Conservation (phyloP, 2,888 invertebrate species). For the Lapara coniferarum region DNA sequence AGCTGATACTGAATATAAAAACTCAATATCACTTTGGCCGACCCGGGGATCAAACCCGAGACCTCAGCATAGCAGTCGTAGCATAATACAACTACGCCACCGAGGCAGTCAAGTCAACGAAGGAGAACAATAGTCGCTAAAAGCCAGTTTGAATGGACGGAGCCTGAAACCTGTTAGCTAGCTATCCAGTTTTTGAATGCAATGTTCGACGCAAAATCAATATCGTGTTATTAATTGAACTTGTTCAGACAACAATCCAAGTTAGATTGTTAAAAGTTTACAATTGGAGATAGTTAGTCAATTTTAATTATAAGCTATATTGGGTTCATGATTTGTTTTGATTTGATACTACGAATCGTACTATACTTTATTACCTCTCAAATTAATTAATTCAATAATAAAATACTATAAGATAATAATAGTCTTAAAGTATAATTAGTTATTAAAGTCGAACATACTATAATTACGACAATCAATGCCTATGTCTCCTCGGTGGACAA, state of each 20-base stretch:
- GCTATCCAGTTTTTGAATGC: neutral
- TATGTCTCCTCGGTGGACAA: neutral
- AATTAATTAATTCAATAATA: no score
- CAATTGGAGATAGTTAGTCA: neutral
- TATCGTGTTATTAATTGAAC: constrained; percentile 8
- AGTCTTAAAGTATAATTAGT: no score
- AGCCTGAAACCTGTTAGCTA: constrained; percentile 2
- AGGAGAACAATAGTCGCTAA: neutral
- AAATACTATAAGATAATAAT: no score
- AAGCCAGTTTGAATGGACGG: neutral
- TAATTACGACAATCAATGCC: no score
- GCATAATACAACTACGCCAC: no score
- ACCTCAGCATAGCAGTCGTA: no score
- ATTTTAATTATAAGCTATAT: neutral
- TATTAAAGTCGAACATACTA: no score
- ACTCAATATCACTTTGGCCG: no score
- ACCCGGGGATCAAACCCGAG: no score
- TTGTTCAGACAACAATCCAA: constrained; percentile 2
- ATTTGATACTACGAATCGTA: no score
- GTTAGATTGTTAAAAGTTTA: constrained; percentile 5
- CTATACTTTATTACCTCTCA: no score
- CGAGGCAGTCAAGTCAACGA: neutral
- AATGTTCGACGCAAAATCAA: constrained; percentile 10
- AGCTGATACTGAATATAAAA: no score
- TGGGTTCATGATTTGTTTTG: neutral